phyloP scores from a whole-genome alignment of 2,113 vertebrate genomes.

The Periophthalmus modestus region DNA sequence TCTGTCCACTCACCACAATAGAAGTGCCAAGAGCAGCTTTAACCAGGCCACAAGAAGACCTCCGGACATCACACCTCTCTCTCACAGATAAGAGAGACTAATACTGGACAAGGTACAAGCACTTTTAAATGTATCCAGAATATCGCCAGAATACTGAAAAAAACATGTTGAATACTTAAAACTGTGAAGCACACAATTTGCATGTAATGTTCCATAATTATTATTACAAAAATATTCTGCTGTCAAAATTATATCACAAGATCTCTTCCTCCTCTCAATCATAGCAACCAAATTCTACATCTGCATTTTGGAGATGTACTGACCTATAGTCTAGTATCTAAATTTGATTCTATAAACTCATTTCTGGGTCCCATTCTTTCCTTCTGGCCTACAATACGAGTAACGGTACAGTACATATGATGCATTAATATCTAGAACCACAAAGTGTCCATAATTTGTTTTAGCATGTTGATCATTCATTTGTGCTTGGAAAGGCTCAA shows the following conservation, averaged over 20 bases:
- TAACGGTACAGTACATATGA: too few species aligned
- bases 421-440: too few species aligned
- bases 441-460: neutral
- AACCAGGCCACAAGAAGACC: conserved; percentile 41
- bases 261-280: too few species aligned
- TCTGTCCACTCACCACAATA: conserved; percentile 39
- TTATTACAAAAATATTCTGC: too few species aligned
- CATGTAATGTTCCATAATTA: neutral
- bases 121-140: neutral
- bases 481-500: too few species aligned
- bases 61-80: conserved; percentile 51
- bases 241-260: too few species aligned
- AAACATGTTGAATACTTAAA: neutral
- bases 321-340: too few species aligned
- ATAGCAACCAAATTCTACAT: too few species aligned
- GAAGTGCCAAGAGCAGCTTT: conserved; percentile 57
- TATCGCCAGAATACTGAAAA: neutral
- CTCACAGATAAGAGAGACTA: conserved; percentile 16
- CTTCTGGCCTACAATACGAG: too few species aligned
- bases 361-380: too few species aligned
- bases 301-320: too few species aligned
- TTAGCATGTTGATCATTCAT: neutral
- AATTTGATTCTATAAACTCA: too few species aligned
- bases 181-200: neutral
- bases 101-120: neutral